Conservation (phyloP, 2,888 invertebrate species). For the Stomorhina lunata region DNA sequence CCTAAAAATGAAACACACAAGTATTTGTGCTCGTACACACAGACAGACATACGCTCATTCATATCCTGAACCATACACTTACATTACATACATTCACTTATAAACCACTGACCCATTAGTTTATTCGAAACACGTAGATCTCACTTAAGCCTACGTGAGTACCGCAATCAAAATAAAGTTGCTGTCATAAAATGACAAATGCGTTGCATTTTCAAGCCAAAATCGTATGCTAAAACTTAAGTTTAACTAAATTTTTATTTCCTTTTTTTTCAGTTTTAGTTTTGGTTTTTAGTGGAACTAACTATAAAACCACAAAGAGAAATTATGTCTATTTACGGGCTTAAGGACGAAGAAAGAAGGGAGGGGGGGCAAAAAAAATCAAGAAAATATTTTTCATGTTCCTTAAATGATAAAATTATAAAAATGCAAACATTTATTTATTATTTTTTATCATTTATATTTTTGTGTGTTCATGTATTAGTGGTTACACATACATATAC, state of each 20-base stretch:
- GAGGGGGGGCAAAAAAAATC: constrained; percentile 11
- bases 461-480: constrained; percentile 30
- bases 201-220: constrained; percentile 63
- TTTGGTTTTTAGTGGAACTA: constrained; percentile 6
- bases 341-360: neutral
- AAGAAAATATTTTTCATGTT: constrained; percentile 43
- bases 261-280: neutral
- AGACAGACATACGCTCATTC: constrained; percentile 49
- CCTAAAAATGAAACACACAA: neutral
- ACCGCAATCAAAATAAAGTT: constrained; percentile 68
- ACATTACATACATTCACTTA: constrained; percentile 1
- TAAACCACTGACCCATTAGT: constrained; percentile 56
- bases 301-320: constrained; percentile 54
- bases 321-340: constrained; percentile 58
- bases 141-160: constrained; percentile 68
- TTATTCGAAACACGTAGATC: constrained; percentile 68
- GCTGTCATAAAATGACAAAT: constrained; percentile 67
- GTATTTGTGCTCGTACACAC: neutral
- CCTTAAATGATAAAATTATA: constrained; percentile 61
- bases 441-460: constrained; percentile 13
- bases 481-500: neutral
- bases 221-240: constrained; percentile 59
- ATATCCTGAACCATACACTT: constrained; percentile 18
- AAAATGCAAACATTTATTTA: constrained; percentile 30
- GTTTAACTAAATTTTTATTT: constrained; percentile 6